These are phyloP conservation scores for Pelecanus crispus DNA, from an alignment of 2,113 vertebrate genomes.

Conservation along the genomic window DNA sequence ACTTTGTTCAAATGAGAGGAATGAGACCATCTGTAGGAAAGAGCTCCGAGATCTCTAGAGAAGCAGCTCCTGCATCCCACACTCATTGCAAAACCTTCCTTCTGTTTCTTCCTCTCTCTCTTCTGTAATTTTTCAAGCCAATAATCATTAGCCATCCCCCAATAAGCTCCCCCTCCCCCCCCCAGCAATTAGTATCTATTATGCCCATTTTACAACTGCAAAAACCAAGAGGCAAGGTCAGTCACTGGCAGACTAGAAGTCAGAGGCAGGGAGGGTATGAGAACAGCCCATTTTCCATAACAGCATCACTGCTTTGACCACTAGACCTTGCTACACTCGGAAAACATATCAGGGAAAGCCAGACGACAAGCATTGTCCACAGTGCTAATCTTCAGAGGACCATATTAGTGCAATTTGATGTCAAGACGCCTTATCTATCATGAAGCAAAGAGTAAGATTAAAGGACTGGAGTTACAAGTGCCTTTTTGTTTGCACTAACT, in stretches of 20 bases:
- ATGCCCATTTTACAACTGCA: not conserved
- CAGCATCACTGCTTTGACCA: constrained; percentile 1
- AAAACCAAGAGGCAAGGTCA: constrained; percentile 1
- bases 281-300: not conserved
- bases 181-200: not conserved
- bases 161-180: not conserved
- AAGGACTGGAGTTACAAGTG: constrained; percentile 58
- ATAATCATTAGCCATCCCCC: not conserved
- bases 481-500: constrained; percentile 58
- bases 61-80: not conserved
- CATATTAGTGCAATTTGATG: constrained; percentile 49
- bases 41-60: not conserved
- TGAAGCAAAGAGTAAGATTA: constrained; percentile 43
- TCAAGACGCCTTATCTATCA: constrained; percentile 40
- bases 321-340: not conserved
- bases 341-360: not conserved
- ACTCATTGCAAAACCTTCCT: not conserved
- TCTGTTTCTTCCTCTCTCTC: not conserved
- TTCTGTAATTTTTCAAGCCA: constrained; percentile 22
- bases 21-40: not conserved
- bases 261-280: not conserved
- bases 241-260: not conserved
- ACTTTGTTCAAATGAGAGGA: not conserved
- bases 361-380: not conserved
- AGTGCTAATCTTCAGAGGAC: constrained; percentile 35